Base-by-base conservation (phyloP, 2,797 vertebrate genomes). In the Micropoecilia bifurca region DNA sequence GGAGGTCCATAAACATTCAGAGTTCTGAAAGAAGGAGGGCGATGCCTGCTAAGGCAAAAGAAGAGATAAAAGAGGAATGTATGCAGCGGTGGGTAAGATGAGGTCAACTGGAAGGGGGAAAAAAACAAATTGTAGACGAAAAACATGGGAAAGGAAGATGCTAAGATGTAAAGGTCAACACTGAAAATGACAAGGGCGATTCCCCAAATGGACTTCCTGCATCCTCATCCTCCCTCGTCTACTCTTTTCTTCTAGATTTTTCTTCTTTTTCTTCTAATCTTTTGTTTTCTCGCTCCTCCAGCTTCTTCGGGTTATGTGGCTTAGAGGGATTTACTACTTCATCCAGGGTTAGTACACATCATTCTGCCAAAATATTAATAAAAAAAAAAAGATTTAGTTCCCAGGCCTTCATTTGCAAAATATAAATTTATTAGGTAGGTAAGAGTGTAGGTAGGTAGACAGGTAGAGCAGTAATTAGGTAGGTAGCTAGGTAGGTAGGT, bases 181-280 rank as follows among this genome's bases (percentile, higher is more conserved):
- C 4, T 1, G 63, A 79, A 86, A 83, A 86, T 80, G 80, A 90
- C 92, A 90, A 85, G 80, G 48, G 80, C 78, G 71, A 74, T 50
- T 66, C 79, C 79, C 82, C 72, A 87, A 80, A 85, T 79, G 83
- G 78, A 84, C 80, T 73, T 71, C 50, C 63, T 18, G 3, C 53
- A 13, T 68, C 36, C 39, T 80, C 25, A 33, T 22, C 39, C 25
- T 25, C 9, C 36, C 8, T 41, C 9, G 13, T 10, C 39, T 61
- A 2, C 28, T 25, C 14, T 3, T 0, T 0, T 20, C 48, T 39
- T 25, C 33, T 30, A 12, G 36, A 41, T 41, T 22, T 22, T 50
- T 28, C n/a, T 39, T 47, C 46, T 72, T 41, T n/a, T 57, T 71
- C 22, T 83, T 66, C n/a, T 36, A 53, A 6, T 30, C 0, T 43